Evolutionary conservation across 2,797 vertebrate species (phyloP), one percentile per base, ranked within the genome.

Genomic region (Peromyscus aztecus): DNA sequence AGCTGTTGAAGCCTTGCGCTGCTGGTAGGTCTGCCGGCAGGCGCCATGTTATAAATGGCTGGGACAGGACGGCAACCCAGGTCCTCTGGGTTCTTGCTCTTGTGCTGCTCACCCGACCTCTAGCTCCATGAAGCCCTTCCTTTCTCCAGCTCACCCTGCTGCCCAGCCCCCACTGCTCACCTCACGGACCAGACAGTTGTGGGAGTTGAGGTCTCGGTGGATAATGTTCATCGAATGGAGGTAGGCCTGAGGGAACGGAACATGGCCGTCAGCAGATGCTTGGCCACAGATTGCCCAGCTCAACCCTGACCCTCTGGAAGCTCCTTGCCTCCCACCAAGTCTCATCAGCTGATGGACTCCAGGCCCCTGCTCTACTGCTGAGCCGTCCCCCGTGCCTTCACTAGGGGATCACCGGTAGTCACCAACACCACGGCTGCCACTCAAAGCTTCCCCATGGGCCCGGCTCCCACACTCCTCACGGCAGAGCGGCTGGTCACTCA

Each of bases 141-240:
- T 43, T 59, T 9, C 87, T 34, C 12, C 40, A 75, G 67, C 67
- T 49, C 3, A 4, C 55, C 81, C 69, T 29, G 81, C 4, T n/a
- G 23, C 86, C 69, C 69, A 23, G 34, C n/a, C 7, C 16, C 77
- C 4, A n/a, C 34, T 40, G 46, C 99, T 99, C 98, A 99, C 99
- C 99, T 99, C 99, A 85, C 99, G 98, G 89, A 99, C 99, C 0
- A 99, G 99, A 98, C 99, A 99, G 98, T 99, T 99, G 99, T 99
- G 99, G 16, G 99, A 99, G 98, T 99, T 99, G 98, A 99, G 99
- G 98, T 99, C 99, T 0, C 99, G 99, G 97, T 99, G 99, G 98
- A 99, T 99, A 98, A 99, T 99, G 98, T 99, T 99, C 99, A 99
- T 99, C 97, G 99, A 99, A 98, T 99, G 99, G 98, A 99, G 99